Evolutionary conservation across 2,113 vertebrate genomes (phyloP).

Genomic region (Cheilinus undulatus): DNA sequence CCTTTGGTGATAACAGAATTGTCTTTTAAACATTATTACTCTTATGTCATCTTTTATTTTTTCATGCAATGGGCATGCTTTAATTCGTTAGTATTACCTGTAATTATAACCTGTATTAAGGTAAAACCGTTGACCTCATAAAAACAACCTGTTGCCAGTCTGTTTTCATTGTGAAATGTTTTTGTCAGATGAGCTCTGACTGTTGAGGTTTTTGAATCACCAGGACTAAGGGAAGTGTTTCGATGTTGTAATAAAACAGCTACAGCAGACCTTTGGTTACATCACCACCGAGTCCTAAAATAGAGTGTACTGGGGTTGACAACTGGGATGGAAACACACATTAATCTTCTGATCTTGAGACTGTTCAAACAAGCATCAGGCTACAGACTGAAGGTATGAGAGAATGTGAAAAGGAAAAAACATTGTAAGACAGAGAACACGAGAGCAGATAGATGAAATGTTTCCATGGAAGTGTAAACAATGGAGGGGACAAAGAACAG

Average conservation of each 20-base stretch:
- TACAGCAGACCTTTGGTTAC: neutral
- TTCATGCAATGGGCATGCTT: too few species aligned
- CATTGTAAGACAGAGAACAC: neutral
- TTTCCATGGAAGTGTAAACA: neutral
- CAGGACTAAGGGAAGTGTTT: neutral
- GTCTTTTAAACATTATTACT: too few species aligned
- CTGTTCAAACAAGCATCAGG: neutral
- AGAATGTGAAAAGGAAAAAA: neutral
- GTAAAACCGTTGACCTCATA: neutral
- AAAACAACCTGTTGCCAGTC: neutral
- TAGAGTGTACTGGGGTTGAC: neutral
- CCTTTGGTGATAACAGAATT: too few species aligned
- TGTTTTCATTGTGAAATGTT: neutral
- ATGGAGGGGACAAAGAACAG: neutral
- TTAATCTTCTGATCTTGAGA: conserved; percentile 3
- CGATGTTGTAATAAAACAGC: neutral
- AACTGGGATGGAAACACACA: neutral
- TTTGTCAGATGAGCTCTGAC: neutral
- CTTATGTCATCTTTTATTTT: too few species aligned
- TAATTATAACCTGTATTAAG: too few species aligned
- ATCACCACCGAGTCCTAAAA: conserved; percentile 1
- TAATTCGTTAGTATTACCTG: too few species aligned
- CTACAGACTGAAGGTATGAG: neutral
- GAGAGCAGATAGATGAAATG: neutral
- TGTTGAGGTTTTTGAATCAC: neutral